Conservation (phyloP, 37 sponge, comb jelly and placozoan genomes). For the Hexactinellida sp. region DNA sequence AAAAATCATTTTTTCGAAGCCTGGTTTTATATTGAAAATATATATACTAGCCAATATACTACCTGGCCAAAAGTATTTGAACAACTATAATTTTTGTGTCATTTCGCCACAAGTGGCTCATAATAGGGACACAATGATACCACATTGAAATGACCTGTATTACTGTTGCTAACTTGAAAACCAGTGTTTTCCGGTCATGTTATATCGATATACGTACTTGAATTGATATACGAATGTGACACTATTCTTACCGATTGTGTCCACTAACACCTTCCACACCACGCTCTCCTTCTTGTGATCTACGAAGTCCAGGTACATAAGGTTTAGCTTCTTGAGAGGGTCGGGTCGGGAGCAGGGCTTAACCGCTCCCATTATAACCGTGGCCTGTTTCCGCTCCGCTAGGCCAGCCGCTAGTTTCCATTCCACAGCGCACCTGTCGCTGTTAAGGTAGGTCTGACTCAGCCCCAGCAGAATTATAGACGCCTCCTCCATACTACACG, state of each 20-base stretch:
- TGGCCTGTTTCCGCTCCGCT: background rate
- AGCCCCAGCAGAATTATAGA: constrained; percentile 44
- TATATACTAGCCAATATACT: no score
- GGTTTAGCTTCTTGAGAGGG: constrained; percentile 25
- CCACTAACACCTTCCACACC: constrained; percentile 39
- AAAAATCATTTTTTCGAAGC: no score
- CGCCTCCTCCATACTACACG: constrained; percentile 36
- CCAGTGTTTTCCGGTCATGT: no score
- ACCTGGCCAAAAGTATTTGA: no score
- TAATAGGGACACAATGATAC: no score
- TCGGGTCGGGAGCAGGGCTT: constrained; percentile 31
- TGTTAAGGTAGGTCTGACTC: constrained; percentile 37
- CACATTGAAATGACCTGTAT: no score
- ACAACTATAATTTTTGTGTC: no score
- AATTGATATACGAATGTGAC: no score
- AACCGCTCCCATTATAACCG: constrained; percentile 30
- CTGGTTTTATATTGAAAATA: no score
- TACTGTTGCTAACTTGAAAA: no score
- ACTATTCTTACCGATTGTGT: constrained; percentile 21
- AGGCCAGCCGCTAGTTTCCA: constrained; percentile 38
- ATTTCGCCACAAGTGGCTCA: no score
- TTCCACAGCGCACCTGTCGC: constrained; percentile 49
- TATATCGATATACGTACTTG: no score
- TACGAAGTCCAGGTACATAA: constrained; percentile 52
- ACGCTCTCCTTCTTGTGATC: constrained; percentile 23